Percentiles rank a stretch among this genome's conserved stretches.
phyloP scores from a whole-genome alignment of 1,140 invertebrate species.

The Drosophila repletoides region DNA sequence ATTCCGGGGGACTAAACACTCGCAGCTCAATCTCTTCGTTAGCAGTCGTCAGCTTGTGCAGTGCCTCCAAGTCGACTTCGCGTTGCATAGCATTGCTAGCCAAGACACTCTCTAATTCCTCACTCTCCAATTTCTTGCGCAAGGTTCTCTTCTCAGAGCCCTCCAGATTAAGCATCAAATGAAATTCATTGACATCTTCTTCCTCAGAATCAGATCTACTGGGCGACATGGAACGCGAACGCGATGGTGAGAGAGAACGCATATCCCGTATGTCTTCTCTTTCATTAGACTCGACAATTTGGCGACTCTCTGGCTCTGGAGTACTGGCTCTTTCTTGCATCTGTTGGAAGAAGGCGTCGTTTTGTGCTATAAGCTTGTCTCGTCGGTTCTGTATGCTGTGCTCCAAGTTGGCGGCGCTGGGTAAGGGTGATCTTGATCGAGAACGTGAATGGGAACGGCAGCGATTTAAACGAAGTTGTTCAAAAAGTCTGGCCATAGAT shows the following conservation, averaged over 20 bases:
- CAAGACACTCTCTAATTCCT: slow-evolving; percentile 32
- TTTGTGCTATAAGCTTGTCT: slow-evolving; percentile 63
- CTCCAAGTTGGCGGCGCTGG: slow-evolving; percentile 55
- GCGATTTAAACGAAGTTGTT: slow-evolving; percentile 64
- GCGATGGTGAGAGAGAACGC: slow-evolving; percentile 55
- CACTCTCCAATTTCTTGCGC: slow-evolving; percentile 7
- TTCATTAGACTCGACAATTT: slow-evolving; percentile 9
- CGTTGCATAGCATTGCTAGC: slow-evolving; percentile 36
- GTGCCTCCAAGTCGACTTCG: slow-evolving; percentile 48
- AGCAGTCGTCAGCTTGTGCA: slow-evolving; percentile 47
- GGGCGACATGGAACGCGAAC: slow-evolving; percentile 47
- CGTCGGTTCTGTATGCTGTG: slow-evolving; percentile 52
- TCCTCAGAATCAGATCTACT: slow-evolving; percentile 21
- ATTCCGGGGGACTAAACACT: slow-evolving; percentile 42
- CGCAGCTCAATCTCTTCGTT: slow-evolving; percentile 66
- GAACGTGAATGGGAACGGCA: slow-evolving; percentile 58
- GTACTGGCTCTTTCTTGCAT: slow-evolving; percentile 50
- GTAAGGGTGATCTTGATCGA: slow-evolving; percentile 64
- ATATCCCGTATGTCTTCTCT: slow-evolving; percentile 36
- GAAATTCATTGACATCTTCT: slow-evolving; percentile 38
- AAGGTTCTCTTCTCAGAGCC: slow-evolving; percentile 24
- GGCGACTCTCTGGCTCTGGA: slow-evolving; percentile 49
- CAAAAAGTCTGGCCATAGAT: slow-evolving; percentile 60
- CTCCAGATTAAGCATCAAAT: slow-evolving; percentile 63
- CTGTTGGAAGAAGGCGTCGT: slow-evolving; percentile 61